These are phyloP conservation scores for Heliconius nattereri DNA, from an alignment of 1,140 invertebrate species.

Conservation along the genomic window DNA sequence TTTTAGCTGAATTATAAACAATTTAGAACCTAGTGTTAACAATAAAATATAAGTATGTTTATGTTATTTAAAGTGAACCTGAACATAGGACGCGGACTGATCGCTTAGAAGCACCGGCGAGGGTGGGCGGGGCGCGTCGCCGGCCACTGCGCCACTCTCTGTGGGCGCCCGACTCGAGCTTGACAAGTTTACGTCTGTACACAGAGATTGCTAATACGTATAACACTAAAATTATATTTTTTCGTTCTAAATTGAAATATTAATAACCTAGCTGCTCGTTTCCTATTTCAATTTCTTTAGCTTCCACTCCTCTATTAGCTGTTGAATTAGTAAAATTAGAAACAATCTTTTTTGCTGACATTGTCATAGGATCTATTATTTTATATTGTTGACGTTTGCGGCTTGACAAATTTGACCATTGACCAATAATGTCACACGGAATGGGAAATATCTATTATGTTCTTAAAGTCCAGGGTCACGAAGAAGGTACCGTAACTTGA, in stretches of 20 bases:
- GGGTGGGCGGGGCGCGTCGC: conserved; percentile 4
- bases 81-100: conserved; percentile 19
- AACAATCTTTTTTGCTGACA: conserved; percentile 2
- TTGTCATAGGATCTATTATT: neutral
- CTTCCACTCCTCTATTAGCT: conserved; percentile 40
- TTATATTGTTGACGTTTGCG: neutral
- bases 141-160: conserved; percentile 5
- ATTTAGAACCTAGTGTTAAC: no score
- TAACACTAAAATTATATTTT: no score
- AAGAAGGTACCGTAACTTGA: no score
- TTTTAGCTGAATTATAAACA: no score
- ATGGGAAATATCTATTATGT: no score
- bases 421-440: neutral
- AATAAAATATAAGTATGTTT: no score
- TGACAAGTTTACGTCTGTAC: conserved; percentile 1
- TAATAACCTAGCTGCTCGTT: conserved; percentile 31
- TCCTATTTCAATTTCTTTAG: conserved; percentile 40
- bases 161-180: conserved; percentile 11
- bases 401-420: neutral
- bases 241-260: neutral
- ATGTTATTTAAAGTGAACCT: neutral
- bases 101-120: conserved; percentile 11
- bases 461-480: no score
- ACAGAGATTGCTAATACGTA: neutral
- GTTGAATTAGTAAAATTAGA: conserved; percentile 34